These are phyloP conservation scores for Rhamphomyia laevipes DNA, from an alignment of 2,888 invertebrate genomes.

Conservation along the genomic window DNA sequence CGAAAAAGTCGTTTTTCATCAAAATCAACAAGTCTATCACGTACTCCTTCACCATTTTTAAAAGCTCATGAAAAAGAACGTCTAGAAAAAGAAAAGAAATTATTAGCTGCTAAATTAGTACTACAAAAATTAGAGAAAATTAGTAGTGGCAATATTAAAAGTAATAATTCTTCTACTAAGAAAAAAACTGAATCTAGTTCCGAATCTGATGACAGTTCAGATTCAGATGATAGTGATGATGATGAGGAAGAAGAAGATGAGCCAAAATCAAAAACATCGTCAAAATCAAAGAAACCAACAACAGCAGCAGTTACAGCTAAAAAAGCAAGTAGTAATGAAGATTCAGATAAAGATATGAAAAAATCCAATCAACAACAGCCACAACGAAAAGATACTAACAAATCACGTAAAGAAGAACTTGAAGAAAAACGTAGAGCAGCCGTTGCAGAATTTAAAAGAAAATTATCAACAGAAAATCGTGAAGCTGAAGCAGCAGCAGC, in stretches of 20 bases:
- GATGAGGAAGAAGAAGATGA: conserved; percentile 16
- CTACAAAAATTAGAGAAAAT: conserved; percentile 15
- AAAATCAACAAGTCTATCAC: conserved; percentile 53
- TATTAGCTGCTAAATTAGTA: neutral
- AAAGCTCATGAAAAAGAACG: conserved; percentile 39
- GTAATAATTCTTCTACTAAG: conserved; percentile 18
- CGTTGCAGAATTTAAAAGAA: conserved; percentile 25
- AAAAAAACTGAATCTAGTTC: conserved; percentile 38
- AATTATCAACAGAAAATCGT: conserved; percentile 1
- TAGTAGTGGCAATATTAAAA: conserved; percentile 12
- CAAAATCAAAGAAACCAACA: conserved; percentile 42
- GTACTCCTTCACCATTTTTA: conserved; percentile 76
- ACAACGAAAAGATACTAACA: neutral
- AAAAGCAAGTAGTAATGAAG: conserved; percentile 34
- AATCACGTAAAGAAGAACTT: neutral
- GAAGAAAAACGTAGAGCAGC: conserved; percentile 29
- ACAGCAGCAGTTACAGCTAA: conserved; percentile 45
- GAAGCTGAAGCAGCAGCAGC: neutral
- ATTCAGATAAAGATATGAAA: conserved; percentile 18
- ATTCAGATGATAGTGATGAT: conserved; percentile 40
- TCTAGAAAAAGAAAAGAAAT: conserved; percentile 12
- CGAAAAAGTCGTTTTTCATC: neutral
- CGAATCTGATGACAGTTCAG: conserved; percentile 42
- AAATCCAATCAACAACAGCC: neutral
- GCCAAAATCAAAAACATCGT: conserved; percentile 19